Conservation (phyloP, 2,113 vertebrate species). For the Ophiodon elongatus region DNA sequence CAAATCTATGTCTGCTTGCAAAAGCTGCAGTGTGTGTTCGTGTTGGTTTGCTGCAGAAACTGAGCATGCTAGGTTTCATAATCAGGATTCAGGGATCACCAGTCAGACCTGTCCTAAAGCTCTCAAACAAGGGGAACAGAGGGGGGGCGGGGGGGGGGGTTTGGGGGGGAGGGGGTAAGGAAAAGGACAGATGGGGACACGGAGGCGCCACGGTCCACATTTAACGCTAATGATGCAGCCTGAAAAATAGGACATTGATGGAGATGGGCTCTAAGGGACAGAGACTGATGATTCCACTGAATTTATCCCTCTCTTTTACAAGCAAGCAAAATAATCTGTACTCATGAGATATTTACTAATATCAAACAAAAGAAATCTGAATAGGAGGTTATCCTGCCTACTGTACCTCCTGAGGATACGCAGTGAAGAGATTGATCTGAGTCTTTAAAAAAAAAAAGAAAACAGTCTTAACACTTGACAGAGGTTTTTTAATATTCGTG, state of each 20-base stretch:
- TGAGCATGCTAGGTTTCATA: conserved; percentile 46
- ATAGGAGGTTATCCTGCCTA: neutral
- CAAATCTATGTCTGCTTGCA: neutral
- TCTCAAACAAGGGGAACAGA: conserved; percentile 10
- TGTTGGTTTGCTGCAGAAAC: conserved; percentile 17
- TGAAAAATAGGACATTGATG: conserved; percentile 5
- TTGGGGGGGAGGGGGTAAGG: no score
- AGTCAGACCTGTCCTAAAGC: conserved; percentile 68
- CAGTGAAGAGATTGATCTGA: no score
- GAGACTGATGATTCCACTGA: conserved; percentile 7
- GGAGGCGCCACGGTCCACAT: conserved; percentile 4
- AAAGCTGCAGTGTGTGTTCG: conserved; percentile 1
- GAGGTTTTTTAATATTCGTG: neutral
- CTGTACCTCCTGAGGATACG: neutral
- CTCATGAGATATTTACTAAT: neutral
- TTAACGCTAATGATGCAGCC: conserved; percentile 7
- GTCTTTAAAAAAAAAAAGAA: no score
- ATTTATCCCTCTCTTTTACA: neutral
- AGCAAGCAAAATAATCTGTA: neutral
- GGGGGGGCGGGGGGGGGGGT: conserved; percentile 23
- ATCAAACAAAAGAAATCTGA: neutral
- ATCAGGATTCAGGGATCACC: conserved; percentile 66
- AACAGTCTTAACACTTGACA: neutral
- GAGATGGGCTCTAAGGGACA: neutral
- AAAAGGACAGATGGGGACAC: conserved; percentile 42